phyloP scores from a whole-genome alignment of 2,797 vertebrate genomes.

The Pampus argenteus region DNA sequence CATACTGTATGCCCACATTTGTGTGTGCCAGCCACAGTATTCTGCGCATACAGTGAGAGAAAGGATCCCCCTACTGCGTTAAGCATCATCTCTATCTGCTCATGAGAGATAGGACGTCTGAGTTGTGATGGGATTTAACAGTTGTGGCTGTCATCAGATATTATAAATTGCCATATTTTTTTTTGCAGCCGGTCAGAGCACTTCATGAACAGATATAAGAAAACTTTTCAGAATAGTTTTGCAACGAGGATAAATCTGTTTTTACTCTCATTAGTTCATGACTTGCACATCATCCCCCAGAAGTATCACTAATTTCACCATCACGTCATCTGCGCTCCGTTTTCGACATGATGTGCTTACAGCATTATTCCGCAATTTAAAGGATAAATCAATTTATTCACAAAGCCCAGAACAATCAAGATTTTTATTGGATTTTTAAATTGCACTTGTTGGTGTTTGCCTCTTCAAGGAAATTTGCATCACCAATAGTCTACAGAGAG shows the following conservation, averaged over 20 bases:
- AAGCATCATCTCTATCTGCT: conserved; percentile 37
- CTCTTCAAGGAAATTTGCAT: conserved; percentile 57
- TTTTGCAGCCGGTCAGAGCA: not conserved
- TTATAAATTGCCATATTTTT: not conserved
- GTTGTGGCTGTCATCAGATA: conserved; percentile 22
- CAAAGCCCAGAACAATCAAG: conserved; percentile 57
- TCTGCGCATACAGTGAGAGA: conserved; percentile 5
- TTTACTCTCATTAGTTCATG: conserved; percentile 18
- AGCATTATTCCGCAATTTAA: conserved; percentile 28
- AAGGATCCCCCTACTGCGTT: conserved; percentile 20
- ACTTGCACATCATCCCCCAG: conserved; percentile 27
- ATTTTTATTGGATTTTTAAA: conserved; percentile 66
- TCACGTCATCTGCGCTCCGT: conserved; percentile 10
- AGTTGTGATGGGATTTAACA: conserved; percentile 37
- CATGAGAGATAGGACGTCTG: conserved; percentile 20
- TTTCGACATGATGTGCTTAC: conserved; percentile 10
- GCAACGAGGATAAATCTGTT: conserved; percentile 2
- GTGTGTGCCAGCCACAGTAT: conserved; percentile 5
- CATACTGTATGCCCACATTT: not conserved
- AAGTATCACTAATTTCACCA: conserved; percentile 24
- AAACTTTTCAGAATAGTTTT: not conserved
- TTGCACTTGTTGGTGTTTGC: conserved; percentile 52
- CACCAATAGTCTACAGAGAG: conserved; percentile 28
- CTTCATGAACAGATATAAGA: not conserved
- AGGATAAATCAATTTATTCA: conserved; percentile 39